Base-by-base conservation (phyloP, 53 echinoderm and acorn worm genomes). In the Pentamera pediparva region DNA sequence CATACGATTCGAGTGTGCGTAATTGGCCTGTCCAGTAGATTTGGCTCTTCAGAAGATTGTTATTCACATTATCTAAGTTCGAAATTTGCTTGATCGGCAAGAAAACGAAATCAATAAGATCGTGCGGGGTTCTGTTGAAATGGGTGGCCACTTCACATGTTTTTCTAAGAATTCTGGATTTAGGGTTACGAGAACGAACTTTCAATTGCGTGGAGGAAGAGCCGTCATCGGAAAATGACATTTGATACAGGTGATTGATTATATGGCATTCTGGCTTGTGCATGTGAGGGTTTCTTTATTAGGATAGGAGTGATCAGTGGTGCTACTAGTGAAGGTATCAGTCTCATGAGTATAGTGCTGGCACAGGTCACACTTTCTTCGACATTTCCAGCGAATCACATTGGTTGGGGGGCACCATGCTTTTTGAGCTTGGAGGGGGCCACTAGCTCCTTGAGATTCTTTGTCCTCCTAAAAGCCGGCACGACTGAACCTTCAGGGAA, bases 51-150 rank as follows among this genome's bases (percentile, higher is more conserved):
- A 58, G 26, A 58, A 58, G 58, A 13, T 5, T 21, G 4, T 55
- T 55, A 55, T 13, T 58, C 28, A 58, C 58, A 58, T 58, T 58
- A 58, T 58, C 58, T 58, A 29, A 25, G 58, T 4, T 29, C 58
- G 28, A n/a, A n/a, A n/a, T n/a, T 22, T 55, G 56, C 21, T 55
- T 20, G 56, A 55, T 55, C 21, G 56, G 56, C 21, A 55, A 22
- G 56, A 55, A 55, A 22, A 18, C 21, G 21, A 55, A 10, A 55
- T 55, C 56, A 22, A 18, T 55, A 22, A 55, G 21, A 13, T 55
- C 56, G 56, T 55, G 56, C 15, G 6, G 56, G 56, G 56, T 55
- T 22, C 21, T 55, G 56, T 55, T 55, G 21, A 55, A 55, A 55
- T 55, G 56, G 11, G 56, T 55, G 56, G 12, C 56, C 56, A 55